Percentiles rank a stretch among this genome's conserved stretches.
phyloP scores from a whole-genome alignment of 1,140 invertebrate genomes.

The Rhyzopertha dominica region DNA sequence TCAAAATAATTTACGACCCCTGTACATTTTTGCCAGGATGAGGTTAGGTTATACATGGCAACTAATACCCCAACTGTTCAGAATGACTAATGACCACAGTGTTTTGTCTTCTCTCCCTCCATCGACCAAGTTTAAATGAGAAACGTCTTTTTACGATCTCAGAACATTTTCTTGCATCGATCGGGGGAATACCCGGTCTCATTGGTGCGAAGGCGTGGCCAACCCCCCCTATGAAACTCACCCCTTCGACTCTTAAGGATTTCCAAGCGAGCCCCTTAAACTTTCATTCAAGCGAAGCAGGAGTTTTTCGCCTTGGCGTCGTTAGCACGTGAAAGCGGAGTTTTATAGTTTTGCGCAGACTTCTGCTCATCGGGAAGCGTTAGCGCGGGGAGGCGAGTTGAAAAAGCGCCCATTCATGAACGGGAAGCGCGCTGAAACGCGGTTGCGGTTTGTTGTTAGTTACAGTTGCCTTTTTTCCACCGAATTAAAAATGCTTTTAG shows the following conservation, averaged over 20 bases:
- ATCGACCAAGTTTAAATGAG: conserved; percentile 37
- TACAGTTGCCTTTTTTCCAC: no score
- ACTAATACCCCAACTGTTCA: conserved; percentile 42
- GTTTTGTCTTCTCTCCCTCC: conserved; percentile 40
- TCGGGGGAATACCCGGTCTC: conserved; percentile 24
- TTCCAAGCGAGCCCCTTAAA: conserved; percentile 28
- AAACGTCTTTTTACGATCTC: conserved; percentile 47
- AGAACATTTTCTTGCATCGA: conserved; percentile 47
- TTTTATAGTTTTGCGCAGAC: no score
- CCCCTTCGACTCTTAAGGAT: conserved; percentile 26
- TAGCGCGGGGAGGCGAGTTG: no score
- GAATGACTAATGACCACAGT: conserved; percentile 44
- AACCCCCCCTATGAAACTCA: conserved; percentile 27
- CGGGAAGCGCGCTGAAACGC: no score
- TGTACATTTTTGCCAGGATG: conserved; percentile 42
- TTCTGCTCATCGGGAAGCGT: no score
- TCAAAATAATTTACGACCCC: conserved; percentile 45
- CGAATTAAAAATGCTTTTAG: no score
- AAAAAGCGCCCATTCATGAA: no score
- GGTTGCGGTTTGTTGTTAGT: no score
- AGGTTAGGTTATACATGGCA: conserved; percentile 42
- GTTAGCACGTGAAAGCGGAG: no score
- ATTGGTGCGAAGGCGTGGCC: conserved; percentile 43
- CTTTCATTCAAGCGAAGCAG: conserved; percentile 38
- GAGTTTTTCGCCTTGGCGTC: conserved; percentile 26